Conservation (phyloP, 2,113 vertebrate genomes). For the Channa argus region DNA sequence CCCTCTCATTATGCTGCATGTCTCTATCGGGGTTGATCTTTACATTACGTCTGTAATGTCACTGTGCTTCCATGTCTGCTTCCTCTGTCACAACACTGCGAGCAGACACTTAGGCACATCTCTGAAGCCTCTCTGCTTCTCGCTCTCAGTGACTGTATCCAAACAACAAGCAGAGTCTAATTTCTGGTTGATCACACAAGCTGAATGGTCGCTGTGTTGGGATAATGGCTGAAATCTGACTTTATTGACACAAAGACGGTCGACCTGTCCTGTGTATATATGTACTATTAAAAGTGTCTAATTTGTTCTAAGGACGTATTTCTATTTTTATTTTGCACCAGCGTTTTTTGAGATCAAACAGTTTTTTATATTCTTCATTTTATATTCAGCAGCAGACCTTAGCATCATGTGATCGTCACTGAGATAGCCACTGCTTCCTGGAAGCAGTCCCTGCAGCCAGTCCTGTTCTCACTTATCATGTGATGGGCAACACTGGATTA, state of each 20-base stretch:
- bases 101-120: constrained; percentile 47
- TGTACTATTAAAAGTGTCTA: not conserved
- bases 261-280: not conserved
- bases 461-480: constrained; percentile 77
- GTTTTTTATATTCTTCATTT: constrained; percentile 40
- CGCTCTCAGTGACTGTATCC: constrained; percentile 14
- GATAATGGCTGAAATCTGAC: constrained; percentile 6
- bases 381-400: constrained; percentile 48
- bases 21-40: constrained; percentile 41
- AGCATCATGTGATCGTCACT: constrained; percentile 74
- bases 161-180: constrained; percentile 28
- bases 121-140: constrained; percentile 31
- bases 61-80: constrained; percentile 30
- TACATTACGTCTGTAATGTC: constrained; percentile 48
- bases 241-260: constrained; percentile 5
- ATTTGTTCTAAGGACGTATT: constrained; percentile 8
- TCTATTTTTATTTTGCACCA: constrained; percentile 6
- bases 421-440: constrained; percentile 67
- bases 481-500: constrained; percentile 72
- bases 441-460: constrained; percentile 74
- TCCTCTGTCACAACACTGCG: constrained; percentile 40
- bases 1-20: constrained; percentile 1
- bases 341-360: constrained; percentile 9
- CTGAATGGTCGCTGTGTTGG: constrained; percentile 29
- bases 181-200: constrained; percentile 30